Base-by-base conservation (phyloP, 2,888 invertebrate genomes). In the Philopedon plagiatum region DNA sequence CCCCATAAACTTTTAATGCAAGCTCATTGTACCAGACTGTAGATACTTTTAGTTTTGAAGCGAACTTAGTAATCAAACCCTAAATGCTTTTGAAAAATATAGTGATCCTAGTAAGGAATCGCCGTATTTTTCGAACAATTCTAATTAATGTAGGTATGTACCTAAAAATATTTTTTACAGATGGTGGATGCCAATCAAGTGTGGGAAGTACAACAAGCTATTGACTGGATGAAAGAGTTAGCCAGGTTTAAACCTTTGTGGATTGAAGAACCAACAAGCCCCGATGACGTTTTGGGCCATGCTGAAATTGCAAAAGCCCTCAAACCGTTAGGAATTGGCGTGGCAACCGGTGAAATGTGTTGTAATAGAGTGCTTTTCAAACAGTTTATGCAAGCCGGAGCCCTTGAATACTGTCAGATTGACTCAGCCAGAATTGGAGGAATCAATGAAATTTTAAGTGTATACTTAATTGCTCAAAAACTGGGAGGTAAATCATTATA, bases 241-340 rank as follows among this genome's bases (percentile, higher is more conserved):
- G 90, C 92, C 0, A 89, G 91, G 41, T 91, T 92, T 80, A 92
- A 93, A 78, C 91, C 93, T 1, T 84, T 91, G 63, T 97, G 96
- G 96, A 96, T 97, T 67, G 97, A 97, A 84, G 97, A 97, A 81
- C 97, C 97, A 0, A 97, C 97, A 0, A 94, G 93, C 2, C 96
- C 96, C 0, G 97, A 97, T 83, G 97, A 97, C 82, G 87, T 96
- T 2, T 85, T 95, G n/a, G 97, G 96, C 0, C 96, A 97, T 84
- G 92, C 92, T 0, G 86, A 88, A 57, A 95, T 97, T 76, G 89
- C 94, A 0, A 89, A 92, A 81, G 94, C 92, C 63, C 83, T 92
- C 15, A 87, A 91, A 76, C 92, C 93, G 0, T 87, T 90, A 41
- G 92, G 92, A 7, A 94, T 97, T 74, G 93, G 92, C 2, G 95